Base-by-base conservation (phyloP, 2,888 invertebrate species). In the Catotricha subobsoleta region DNA sequence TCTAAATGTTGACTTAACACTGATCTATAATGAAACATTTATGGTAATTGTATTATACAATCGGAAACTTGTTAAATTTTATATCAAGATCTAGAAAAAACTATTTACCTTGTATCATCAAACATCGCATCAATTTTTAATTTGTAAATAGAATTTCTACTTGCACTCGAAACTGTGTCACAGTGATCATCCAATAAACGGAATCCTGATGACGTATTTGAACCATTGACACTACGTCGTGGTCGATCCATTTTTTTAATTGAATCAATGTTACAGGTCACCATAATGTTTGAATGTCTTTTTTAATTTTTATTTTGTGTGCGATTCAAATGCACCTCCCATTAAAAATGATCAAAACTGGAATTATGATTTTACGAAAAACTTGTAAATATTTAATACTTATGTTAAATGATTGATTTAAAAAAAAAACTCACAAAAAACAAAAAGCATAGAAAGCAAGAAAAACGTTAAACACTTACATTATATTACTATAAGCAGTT, bases 41-140 rank as follows among this genome's bases (percentile, higher is more conserved):
- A 7, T 12, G 19, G 18, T 12, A 34, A 34, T 15, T 10, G 7
- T 12, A 31, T 13, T 34, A 13, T 9, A 21, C 20, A 36, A 13
- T 13, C 15, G n/a, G 12, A 15, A 15, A 9, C 8, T n/a, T 13
- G 13, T 31, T n/a, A 31, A n/a, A 31, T 31, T 13, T 9, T 9
- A 9, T 13, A 35, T 19, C 8, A 21, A 36, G 15, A 5, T 15
- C 12, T 15, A 27, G 23, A 25, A 37, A 27, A 37, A 37, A 37
- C 37, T 3, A 19, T 34, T 56, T 50, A 78, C 49, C 74, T 69
- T 41, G 69, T 67, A 54, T 79, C 80, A 53, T 78, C 79, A 63
- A 88, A 88, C 63, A 88, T 77, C 19, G 82, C 74, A 64, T 88
- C 88, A 55, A 88, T 88, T 58, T 80, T 76, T 54, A 80, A 77